Conservation (phyloP, 92 coral and sea anemone genomes). For the Zoanthus sansibaricus region DNA sequence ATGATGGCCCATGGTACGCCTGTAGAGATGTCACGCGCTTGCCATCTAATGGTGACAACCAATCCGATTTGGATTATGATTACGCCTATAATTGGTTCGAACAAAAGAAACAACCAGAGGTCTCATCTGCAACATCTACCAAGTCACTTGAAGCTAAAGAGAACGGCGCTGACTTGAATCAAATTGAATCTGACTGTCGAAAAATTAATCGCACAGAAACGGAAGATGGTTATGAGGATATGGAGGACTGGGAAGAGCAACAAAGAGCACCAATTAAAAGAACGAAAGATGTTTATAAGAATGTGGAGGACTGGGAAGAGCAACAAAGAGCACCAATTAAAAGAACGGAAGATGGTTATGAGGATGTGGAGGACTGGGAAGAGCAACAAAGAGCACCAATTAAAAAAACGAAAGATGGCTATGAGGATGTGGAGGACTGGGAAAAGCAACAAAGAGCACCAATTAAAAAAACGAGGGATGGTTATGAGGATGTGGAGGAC, state of each 20-base stretch:
- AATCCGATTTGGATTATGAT: conserved; percentile 10
- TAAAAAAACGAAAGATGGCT: neutral
- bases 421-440: conserved; percentile 1
- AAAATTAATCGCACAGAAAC: neutral
- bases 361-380: neutral
- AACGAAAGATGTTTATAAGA: neutral
- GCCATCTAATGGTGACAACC: neutral
- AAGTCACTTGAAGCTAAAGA: neutral
- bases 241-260: neutral
- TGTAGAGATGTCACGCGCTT: conserved; percentile 23
- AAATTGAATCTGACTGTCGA: neutral
- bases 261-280: neutral
- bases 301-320: neutral
- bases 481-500: neutral
- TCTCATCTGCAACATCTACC: neutral
- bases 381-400: neutral
- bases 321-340: neutral
- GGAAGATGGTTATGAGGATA: neutral
- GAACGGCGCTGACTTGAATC: neutral
- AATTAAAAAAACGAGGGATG: too few relatives aligned
- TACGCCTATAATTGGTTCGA: neutral
- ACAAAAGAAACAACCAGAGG: neutral
- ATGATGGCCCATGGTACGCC: conserved; percentile 17
- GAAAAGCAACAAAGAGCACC: neutral
- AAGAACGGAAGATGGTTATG: neutral